Percentiles rank a stretch among this genome's conserved stretches.
These are phyloP conservation scores for Elysia crispata DNA, from an alignment of 2,888 invertebrate species.

Conservation along the genomic window DNA sequence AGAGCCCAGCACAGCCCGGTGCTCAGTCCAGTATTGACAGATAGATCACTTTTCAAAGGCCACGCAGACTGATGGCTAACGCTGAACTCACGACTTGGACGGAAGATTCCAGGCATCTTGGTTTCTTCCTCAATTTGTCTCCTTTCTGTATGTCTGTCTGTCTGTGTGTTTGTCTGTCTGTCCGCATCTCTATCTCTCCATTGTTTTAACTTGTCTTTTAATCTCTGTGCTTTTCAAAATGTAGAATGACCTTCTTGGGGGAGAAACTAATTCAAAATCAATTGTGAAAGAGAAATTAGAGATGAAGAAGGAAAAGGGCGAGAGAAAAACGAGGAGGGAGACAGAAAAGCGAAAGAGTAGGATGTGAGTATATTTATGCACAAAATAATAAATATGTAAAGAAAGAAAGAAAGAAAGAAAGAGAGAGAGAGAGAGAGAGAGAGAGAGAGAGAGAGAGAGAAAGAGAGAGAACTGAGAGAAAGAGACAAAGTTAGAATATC, in stretches of 20 bases:
- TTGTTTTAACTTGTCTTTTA: too few species aligned
- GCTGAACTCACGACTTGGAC: not conserved
- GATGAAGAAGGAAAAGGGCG: not conserved
- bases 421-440: constrained; percentile 31
- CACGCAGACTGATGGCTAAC: too few species aligned
- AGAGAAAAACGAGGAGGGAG: not conserved
- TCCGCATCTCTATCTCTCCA: too few species aligned
- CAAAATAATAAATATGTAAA: not conserved
- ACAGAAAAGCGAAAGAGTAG: not conserved
- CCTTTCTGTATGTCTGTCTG: too few species aligned
- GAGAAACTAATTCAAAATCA: not conserved
- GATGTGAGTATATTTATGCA: not conserved
- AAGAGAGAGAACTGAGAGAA: not conserved
- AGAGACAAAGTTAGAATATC: not conserved
- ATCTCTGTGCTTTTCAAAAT: too few species aligned
- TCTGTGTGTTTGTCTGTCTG: too few species aligned
- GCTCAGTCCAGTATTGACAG: too few species aligned
- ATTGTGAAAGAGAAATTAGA: not conserved
- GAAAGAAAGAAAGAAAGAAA: constrained; percentile 14
- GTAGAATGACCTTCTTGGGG: not conserved
- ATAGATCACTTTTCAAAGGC: too few species aligned
- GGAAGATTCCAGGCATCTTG: not conserved
- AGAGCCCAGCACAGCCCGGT: too few species aligned
- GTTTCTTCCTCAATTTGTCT: too few species aligned
- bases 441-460: constrained; percentile 27